phyloP scores from a whole-genome alignment of 2,113 vertebrate genomes.

The Onychostoma macrolepis region DNA sequence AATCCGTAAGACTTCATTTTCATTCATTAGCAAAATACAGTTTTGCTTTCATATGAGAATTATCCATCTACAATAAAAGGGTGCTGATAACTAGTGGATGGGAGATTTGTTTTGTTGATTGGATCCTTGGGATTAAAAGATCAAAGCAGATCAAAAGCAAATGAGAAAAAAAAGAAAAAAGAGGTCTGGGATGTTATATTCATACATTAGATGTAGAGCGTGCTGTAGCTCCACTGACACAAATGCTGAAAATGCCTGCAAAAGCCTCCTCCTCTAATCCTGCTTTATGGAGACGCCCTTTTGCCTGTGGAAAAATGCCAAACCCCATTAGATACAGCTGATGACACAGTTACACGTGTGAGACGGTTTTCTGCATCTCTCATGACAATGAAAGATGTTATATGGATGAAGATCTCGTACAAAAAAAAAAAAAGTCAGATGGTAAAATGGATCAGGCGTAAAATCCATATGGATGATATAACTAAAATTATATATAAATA shows the following conservation, averaged over 20 bases:
- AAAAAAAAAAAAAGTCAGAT: neutral
- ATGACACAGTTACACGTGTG: constrained; percentile 22
- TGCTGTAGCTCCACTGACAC: constrained; percentile 1
- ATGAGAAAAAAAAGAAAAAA: neutral
- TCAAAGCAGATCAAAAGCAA: constrained; percentile 34
- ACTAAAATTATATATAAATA: neutral
- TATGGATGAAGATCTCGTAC: neutral
- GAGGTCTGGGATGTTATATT: constrained; percentile 14
- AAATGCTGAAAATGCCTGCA: constrained; percentile 3
- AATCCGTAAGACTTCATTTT: neutral
- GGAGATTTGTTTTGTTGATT: constrained; percentile 6
- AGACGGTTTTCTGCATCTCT: neutral
- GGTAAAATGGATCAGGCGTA: neutral
- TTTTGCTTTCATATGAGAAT: neutral
- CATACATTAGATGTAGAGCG: neutral
- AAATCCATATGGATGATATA: neutral
- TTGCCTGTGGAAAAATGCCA: constrained; percentile 24
- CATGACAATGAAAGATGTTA: constrained; percentile 2
- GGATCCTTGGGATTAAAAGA: constrained; percentile 38
- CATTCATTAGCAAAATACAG: constrained; percentile 1
- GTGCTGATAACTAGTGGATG: constrained; percentile 9
- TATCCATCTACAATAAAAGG: neutral
- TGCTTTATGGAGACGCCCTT: constrained; percentile 10
- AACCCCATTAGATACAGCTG: constrained; percentile 14
- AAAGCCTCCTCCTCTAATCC: neutral